phyloP scores from a whole-genome alignment of 2,797 vertebrate genomes.

The Acanthurus leucopareius region DNA sequence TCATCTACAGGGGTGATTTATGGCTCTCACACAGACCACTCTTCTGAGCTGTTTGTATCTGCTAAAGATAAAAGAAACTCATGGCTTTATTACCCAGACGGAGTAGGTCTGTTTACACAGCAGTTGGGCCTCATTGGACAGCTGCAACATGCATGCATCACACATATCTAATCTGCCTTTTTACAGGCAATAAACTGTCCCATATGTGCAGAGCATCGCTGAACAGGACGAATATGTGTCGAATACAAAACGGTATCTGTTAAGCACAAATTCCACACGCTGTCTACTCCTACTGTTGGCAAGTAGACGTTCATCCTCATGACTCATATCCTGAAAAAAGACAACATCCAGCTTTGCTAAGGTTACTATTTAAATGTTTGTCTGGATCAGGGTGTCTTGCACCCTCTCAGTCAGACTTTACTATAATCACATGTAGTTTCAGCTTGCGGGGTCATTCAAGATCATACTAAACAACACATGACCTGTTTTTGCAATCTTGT shows the following conservation, averaged over 20 bases:
- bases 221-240: slow-evolving; percentile 11
- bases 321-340: slow-evolving; percentile 23
- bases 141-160: slow-evolving; percentile 51
- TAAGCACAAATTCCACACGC: slow-evolving; percentile 28
- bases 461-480: slow-evolving; percentile 27
- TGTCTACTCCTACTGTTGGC: slow-evolving; percentile 28
- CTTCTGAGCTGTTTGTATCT: slow-evolving; percentile 77
- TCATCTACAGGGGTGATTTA: slow-evolving; percentile 78
- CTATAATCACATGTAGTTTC: slow-evolving; percentile 19
- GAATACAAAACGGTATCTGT: slow-evolving; percentile 40
- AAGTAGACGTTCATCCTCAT: slow-evolving; percentile 23
- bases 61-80: slow-evolving; percentile 80
- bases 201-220: slow-evolving; percentile 38
- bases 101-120: slow-evolving; percentile 71
- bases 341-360: slow-evolving; percentile 11
- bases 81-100: slow-evolving; percentile 71
- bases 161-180: slow-evolving; percentile 60
- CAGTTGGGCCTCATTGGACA: slow-evolving; percentile 49
- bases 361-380: slow-evolving; percentile 30
- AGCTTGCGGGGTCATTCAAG: slow-evolving; percentile 31
- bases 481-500: slow-evolving; percentile 19
- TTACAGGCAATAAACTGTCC: slow-evolving; percentile 48
- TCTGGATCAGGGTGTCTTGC: not conserved
- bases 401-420: not conserved
- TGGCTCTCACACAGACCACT: slow-evolving; percentile 59